Base-by-base conservation (phyloP, 2,797 vertebrate genomes). In the Sebastes oblongus region DNA sequence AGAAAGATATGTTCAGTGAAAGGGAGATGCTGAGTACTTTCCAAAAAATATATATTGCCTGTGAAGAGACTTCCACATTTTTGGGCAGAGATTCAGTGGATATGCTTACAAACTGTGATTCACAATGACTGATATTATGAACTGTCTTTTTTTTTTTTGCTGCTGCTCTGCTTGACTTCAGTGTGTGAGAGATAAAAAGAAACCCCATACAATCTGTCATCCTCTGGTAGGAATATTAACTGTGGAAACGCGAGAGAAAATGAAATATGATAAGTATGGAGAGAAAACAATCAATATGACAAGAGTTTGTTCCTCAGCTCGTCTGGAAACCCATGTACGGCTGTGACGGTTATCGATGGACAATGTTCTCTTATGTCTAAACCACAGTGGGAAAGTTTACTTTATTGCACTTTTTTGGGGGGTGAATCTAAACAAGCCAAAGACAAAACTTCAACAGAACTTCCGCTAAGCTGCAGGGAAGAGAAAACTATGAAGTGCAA, bases 121-220 rank as follows among this genome's bases (percentile, higher is more conserved):
- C 83, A 83, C 75, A 56, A n/a, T 68, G 84, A 84, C 80, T 75
- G 88, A 87, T 86, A 78, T 91, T 76, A 92, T 80, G 77, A 90
- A 83, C 64, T 46, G 69, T 64, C 50, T 65, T 66, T 82, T 18
- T 66, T 74, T 29, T 71, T 83, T 85, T 77, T 73, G 78, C 64
- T 24, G 69, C 66, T 59, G 78, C 81, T 78, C 82, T 59, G 79
- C 82, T 81, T 76, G 82, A 89, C 79, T 83, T 87, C 64, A 80
- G 78, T 16, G 55, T 46, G 56, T 24, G 75, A 66, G 76, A 83
- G 85, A 93, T 90, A 81, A 81, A 46, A 89, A 80, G 59, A 87
- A 85, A 77, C 12, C 39, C 14, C 30, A 3, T 20, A 66, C 80
- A 34, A 87, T 87, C 78, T 88, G 70, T 92, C 88, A 86, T 76